phyloP scores from a whole-genome alignment of 2,888 invertebrate genomes.

The Seira musarum region DNA sequence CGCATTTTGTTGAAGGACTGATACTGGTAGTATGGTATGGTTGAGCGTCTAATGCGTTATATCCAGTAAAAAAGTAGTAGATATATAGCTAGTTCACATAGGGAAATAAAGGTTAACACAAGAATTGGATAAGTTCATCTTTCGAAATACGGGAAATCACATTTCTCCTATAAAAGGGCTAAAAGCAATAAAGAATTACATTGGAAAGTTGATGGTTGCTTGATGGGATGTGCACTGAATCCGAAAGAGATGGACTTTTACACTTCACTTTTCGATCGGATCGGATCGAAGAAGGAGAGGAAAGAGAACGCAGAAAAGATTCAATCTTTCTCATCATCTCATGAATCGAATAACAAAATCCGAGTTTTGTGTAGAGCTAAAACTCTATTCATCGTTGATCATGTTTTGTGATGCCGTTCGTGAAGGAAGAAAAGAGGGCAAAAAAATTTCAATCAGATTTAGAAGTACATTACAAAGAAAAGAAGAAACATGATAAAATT shows the following conservation, averaged over 20 bases:
- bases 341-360: neutral
- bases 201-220: slow-evolving; percentile 9
- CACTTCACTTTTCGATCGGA: slow-evolving; percentile 50
- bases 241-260: slow-evolving; percentile 47
- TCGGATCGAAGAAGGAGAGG: slow-evolving; percentile 36
- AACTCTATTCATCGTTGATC: neutral
- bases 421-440: neutral
- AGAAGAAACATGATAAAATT: too few species aligned
- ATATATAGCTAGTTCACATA: slow-evolving; percentile 14
- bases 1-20: too few species aligned
- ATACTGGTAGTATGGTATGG: too few species aligned
- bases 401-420: neutral
- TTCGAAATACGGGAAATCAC: slow-evolving; percentile 6
- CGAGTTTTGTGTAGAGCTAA: neutral
- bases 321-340: neutral
- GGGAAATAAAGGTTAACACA: neutral
- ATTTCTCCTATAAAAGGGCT: neutral
- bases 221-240: slow-evolving; percentile 27
- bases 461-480: too few species aligned
- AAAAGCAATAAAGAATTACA: neutral
- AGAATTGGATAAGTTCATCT: slow-evolving; percentile 3
- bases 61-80: too few species aligned
- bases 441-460: too few species aligned
- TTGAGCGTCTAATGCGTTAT: too few species aligned
- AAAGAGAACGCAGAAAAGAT: slow-evolving; percentile 25